These are phyloP conservation scores for Aspidapion aeneum DNA, from an alignment of 2,888 invertebrate species.

Conservation along the genomic window DNA sequence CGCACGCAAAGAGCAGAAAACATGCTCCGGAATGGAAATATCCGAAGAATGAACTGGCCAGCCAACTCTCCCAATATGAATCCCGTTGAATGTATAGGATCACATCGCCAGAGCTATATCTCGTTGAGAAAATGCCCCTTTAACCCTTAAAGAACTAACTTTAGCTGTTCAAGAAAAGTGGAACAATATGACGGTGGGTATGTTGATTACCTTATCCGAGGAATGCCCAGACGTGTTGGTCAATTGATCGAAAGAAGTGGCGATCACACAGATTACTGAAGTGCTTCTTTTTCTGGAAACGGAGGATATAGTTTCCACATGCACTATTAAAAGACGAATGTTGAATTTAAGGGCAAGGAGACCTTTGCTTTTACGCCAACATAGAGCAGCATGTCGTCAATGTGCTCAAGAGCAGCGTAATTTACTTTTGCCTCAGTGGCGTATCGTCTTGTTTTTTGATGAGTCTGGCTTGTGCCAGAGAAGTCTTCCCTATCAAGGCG, in stretches of 20 bases:
- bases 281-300: no score
- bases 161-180: neutral
- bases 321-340: no score
- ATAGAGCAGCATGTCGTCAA: no score
- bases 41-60: constrained; percentile 17
- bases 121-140: neutral
- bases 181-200: neutral
- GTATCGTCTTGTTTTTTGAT: no score
- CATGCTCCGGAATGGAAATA: constrained; percentile 11
- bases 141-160: neutral
- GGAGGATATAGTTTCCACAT: no score
- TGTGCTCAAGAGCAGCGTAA: no score
- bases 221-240: neutral
- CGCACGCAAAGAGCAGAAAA: constrained; percentile 13
- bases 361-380: no score
- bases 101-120: neutral
- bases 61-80: constrained; percentile 14
- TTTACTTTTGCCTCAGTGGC: no score
- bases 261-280: no score
- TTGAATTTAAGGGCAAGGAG: no score
- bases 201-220: neutral
- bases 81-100: constrained; percentile 6
- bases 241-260: no score
- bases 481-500: neutral
- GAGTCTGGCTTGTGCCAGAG: neutral